These are phyloP conservation scores for Phortica variegata DNA, from an alignment of 1,140 invertebrate genomes.

Conservation along the genomic window DNA sequence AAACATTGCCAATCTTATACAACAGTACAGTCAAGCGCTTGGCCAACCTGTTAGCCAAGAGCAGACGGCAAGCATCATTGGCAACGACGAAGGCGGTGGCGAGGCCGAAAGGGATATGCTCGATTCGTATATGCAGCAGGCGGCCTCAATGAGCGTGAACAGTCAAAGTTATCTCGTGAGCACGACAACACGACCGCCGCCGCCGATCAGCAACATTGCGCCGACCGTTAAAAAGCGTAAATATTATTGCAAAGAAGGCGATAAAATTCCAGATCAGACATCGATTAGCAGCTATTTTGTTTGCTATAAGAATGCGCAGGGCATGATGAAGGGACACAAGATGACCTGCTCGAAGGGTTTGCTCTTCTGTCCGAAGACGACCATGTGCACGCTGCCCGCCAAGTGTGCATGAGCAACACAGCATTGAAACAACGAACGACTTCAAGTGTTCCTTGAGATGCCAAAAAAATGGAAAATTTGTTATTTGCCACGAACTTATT, in stretches of 20 bases:
- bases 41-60: neutral
- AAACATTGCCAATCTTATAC: constrained; percentile 37
- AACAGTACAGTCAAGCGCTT: constrained; percentile 29
- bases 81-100: neutral
- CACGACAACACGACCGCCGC: constrained; percentile 4
- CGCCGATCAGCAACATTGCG: constrained; percentile 5
- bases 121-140: constrained; percentile 32
- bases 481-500: neutral
- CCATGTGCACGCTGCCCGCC: constrained; percentile 44
- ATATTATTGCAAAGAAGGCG: constrained; percentile 52
- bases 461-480: neutral
- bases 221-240: constrained; percentile 39
- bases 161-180: too few relatives aligned
- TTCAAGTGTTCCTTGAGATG: neutral
- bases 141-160: constrained; percentile 14
- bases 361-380: constrained; percentile 44
- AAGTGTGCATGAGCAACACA: constrained; percentile 31
- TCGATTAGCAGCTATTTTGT: constrained; percentile 51
- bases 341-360: constrained; percentile 50
- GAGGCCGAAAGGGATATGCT: constrained; percentile 23
- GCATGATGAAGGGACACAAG: constrained; percentile 51
- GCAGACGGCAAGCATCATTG: neutral
- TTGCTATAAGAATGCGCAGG: constrained; percentile 50
- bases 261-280: constrained; percentile 51
- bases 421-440: neutral